Evolutionary conservation across 2,797 vertebrate species (phyloP), one percentile per base, ranked within the genome.

Genomic region (Mico argentatus): DNA sequence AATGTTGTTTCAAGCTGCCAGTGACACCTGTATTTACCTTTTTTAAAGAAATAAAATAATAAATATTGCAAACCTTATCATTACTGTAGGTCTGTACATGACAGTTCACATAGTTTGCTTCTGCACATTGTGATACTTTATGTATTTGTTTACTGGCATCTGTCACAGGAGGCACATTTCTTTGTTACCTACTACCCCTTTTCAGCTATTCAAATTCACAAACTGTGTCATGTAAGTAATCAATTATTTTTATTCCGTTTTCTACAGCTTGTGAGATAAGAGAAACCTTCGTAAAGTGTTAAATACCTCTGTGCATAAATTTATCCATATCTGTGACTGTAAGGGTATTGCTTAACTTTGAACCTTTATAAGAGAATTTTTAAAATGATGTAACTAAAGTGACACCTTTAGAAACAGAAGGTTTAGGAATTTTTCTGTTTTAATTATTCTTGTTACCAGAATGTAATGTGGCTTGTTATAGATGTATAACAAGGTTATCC

Each of bases 1-100:
- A 97, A 97, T 61, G 36, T 86, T 91, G 86, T 91, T 85, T 98
- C 48, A 83, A 96, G 98, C 88, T 96, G 95, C 89, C 88, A 96
- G 26, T 50, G 92, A 97, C 97, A 98, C 91, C 97, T 98, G 96
- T 97, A 98, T 97, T 90, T 95, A 87, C 83, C 83, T 94, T 88
- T 93, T 94, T 95, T 96, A 73, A 67, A 82, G 27, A 93, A 92
- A 90, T 44, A 72, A 91, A 96, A 90, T 19, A 83, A 89, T 96
- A 96, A 91, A 88, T 96, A 94, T 95, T 97, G 96, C 44, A 97
- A 97, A 44, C 7, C 27, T 96, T 84, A 95, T 88, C 30, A 95
- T 97, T 97, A 96, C 59, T 85, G 1, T 52, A 96, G 73, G 14
- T 87, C 77, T 96, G 5, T 93, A 12, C 82, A 50, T 85, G 97